Conservation (phyloP, 2,888 invertebrate species). For the Patella pellucida region DNA sequence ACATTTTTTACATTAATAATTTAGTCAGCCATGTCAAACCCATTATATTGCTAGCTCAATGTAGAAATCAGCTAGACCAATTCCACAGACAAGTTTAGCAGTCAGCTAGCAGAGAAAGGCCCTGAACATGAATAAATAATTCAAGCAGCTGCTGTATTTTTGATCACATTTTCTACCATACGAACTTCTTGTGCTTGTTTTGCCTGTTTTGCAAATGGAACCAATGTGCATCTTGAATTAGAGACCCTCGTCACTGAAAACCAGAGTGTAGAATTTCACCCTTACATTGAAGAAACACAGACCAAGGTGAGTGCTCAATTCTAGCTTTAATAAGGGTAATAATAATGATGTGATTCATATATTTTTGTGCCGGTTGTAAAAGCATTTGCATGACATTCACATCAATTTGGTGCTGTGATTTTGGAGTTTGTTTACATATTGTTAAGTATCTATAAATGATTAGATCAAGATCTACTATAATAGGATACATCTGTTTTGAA, state of each 20-base stretch:
- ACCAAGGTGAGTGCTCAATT: no score
- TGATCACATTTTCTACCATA: conserved; percentile 10
- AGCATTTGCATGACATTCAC: no score
- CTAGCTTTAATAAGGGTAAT: no score
- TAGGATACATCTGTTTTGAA: no score
- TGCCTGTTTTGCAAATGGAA: conserved; percentile 9
- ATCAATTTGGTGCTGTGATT: no score
- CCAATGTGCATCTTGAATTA: conserved; percentile 4
- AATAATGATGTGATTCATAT: no score
- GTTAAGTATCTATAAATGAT: no score
- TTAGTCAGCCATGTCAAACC: conserved; percentile 1
- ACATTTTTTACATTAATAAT: conserved; percentile 1
- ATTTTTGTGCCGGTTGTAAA: no score
- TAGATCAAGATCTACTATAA: no score
- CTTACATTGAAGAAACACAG: neutral
- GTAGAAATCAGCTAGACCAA: neutral
- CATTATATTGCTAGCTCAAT: neutral
- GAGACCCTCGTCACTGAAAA: neutral
- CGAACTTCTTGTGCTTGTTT: conserved; percentile 4
- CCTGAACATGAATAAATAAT: conserved; percentile 4
- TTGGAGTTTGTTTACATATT: no score
- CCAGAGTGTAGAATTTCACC: neutral
- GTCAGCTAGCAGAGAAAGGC: neutral
- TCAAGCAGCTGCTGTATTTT: conserved; percentile 6
- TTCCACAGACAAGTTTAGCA: conserved; percentile 2